Base-by-base conservation (phyloP, 2,888 invertebrate species). In the Metalampra italica region DNA sequence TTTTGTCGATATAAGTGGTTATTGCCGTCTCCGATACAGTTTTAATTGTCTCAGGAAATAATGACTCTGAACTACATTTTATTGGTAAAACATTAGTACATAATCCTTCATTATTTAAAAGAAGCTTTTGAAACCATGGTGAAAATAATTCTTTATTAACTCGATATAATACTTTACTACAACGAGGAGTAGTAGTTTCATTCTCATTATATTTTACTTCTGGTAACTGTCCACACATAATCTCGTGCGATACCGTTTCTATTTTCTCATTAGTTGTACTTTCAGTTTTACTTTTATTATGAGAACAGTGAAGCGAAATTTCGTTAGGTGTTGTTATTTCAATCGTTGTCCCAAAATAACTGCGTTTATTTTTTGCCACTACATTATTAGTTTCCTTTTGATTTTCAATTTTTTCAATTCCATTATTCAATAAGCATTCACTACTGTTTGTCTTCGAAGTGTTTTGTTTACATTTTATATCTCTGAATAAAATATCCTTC, bases 61-160 rank as follows among this genome's bases (percentile, higher is more conserved):
- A 2, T 34, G 34, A 11, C 34, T 7, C 34, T 34, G 34, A 11
- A 9, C 9, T 9, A 39, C 39, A 39, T 39, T 39, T 39, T n/a
- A 13, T 14, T 15, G 7, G 8, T 13, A 39, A 3, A 15, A 4
- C 39, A 32, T 29, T 32, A 12, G 14, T 22, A 51, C 62, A 59
- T 32, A 14, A 48, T 3, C 78, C 76, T 63, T 75, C 81, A 53
- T 52, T 61, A 51, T 61, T 59, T 32, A 66, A 47, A 13, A 79
- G 48, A 46, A 87, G 69, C 50, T 86, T 84, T 69, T 83, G 83
- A 52, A 87, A 70, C 64, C 71, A 66, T 29, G 82, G 75, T 7
- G 84, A 86, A 71, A 71, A 75, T 37, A 78, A 62, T 64, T 78
- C 70, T 64, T 85, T 86, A 36, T 59, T 60, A 34, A 71, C 59